Conservation (phyloP, 2,888 invertebrate species). For the Toxonevra muliebris region DNA sequence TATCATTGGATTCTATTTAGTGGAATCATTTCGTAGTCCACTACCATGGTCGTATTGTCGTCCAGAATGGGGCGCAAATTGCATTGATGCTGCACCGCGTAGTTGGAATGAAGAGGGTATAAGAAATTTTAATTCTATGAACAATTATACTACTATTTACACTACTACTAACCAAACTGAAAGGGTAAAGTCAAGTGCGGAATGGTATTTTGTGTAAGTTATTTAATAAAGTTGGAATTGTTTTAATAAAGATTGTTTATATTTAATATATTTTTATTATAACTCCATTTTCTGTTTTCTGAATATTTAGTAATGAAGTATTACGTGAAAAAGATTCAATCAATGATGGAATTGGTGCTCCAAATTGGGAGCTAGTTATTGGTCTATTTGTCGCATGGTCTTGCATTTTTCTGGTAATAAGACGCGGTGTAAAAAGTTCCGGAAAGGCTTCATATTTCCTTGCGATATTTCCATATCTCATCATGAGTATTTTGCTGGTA, state of each 20-base stretch:
- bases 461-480: slow-evolving; percentile 76
- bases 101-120: slow-evolving; percentile 13
- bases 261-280: background rate
- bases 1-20: slow-evolving; percentile 71
- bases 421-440: slow-evolving; percentile 71
- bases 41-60: slow-evolving; percentile 73
- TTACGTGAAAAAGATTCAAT: slow-evolving; percentile 67
- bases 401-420: slow-evolving; percentile 67
- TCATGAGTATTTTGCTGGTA: slow-evolving; percentile 73
- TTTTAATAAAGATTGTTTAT: slow-evolving; percentile 12
- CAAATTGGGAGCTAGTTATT: slow-evolving; percentile 67
- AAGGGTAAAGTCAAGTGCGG: slow-evolving; percentile 64
- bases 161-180: slow-evolving; percentile 22
- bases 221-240: slow-evolving; percentile 1
- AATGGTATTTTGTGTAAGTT: slow-evolving; percentile 69
- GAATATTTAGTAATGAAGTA: slow-evolving; percentile 65
- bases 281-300: background rate
- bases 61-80: slow-evolving; percentile 67
- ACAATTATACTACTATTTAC: slow-evolving; percentile 17
- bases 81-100: slow-evolving; percentile 55
- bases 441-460: slow-evolving; percentile 80
- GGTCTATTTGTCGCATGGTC: slow-evolving; percentile 68
- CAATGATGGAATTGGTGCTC: slow-evolving; percentile 68
- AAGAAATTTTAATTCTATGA: slow-evolving; percentile 11
- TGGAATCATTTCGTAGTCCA: slow-evolving; percentile 70